These are phyloP conservation scores for Thymelicus sylvestris DNA, from an alignment of 2,888 invertebrate genomes.

Conservation along the genomic window DNA sequence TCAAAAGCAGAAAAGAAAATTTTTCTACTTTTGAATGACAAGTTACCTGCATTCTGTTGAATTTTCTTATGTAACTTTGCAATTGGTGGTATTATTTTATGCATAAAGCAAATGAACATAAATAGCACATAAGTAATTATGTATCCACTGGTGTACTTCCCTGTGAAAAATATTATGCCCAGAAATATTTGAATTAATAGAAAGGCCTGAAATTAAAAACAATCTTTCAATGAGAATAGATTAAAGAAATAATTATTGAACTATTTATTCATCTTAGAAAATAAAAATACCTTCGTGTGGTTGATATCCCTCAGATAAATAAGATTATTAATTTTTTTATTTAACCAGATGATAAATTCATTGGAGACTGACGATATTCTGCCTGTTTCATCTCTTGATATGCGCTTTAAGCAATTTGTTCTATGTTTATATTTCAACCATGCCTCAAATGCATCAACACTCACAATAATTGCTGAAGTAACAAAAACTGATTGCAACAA, in stretches of 20 bases:
- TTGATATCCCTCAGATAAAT: conserved; percentile 69
- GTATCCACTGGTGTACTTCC: conserved; percentile 71
- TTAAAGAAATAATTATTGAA: too few relatives aligned
- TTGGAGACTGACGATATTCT: conserved; percentile 51
- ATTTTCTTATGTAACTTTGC: conserved; percentile 61
- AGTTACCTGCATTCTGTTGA: conserved; percentile 70
- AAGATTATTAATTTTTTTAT: conserved; percentile 60
- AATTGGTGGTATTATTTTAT: conserved; percentile 64
- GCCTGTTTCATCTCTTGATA: conserved; percentile 57
- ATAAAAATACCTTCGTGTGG: conserved; percentile 67
- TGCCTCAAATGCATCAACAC: conserved; percentile 70
- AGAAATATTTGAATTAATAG: conserved; percentile 68
- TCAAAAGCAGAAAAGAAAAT: not conserved
- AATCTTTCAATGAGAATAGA: not conserved
- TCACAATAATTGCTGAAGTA: conserved; percentile 54
- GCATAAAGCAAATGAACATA: conserved; percentile 60
- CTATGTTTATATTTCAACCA: conserved; percentile 78
- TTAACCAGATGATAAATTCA: conserved; percentile 55
- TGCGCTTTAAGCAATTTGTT: conserved; percentile 66
- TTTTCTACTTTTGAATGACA: not conserved
- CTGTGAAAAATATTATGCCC: conserved; percentile 60
- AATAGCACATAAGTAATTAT: conserved; percentile 61
- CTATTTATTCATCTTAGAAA: not conserved
- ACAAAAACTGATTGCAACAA: conserved; percentile 63
- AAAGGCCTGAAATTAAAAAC: conserved; percentile 68